These are phyloP conservation scores for Clepsis dumicolana DNA, from an alignment of 2,888 invertebrate species.

Conservation along the genomic window DNA sequence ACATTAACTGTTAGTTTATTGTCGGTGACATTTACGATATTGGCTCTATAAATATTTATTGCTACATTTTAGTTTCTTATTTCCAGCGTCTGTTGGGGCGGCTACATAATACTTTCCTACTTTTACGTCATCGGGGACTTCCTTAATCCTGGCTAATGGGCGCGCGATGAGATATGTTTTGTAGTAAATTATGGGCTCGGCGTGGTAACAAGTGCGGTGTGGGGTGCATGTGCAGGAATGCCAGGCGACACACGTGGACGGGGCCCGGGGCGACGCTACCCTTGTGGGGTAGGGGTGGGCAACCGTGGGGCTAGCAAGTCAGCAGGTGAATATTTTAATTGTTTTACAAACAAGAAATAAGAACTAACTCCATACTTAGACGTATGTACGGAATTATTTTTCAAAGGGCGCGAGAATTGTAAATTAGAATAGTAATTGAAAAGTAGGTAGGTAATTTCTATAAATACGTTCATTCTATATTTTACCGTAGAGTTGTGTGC, in stretches of 20 bases:
- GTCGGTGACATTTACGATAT: conserved; percentile 43
- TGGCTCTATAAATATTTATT: conserved; percentile 43
- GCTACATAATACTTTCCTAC: conserved; percentile 62
- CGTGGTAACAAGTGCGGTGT: conserved; percentile 67
- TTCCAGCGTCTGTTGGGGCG: conserved; percentile 48
- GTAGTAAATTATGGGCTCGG: conserved; percentile 69
- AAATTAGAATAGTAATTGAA: too few relatives aligned
- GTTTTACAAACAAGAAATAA: background rate
- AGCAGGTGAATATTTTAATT: background rate
- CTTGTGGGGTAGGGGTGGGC: conserved; percentile 65
- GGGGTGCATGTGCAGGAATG: conserved; percentile 53
- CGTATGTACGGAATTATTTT: too few relatives aligned
- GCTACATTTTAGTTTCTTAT: conserved; percentile 34
- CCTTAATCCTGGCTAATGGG: conserved; percentile 79
- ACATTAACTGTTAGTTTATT: conserved; percentile 43
- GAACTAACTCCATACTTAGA: background rate
- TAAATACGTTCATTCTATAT: too few relatives aligned
- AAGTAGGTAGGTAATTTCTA: too few relatives aligned
- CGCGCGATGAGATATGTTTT: conserved; percentile 70
- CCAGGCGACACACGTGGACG: conserved; percentile 59
- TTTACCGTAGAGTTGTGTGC: too few relatives aligned
- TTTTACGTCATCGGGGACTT: conserved; percentile 71
- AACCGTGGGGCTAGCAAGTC: conserved; percentile 55
- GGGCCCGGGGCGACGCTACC: conserved; percentile 49
- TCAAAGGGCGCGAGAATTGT: too few relatives aligned